Evolutionary conservation across 2,888 invertebrate species (phyloP).

Genomic region (Punctoribates punctum): DNA sequence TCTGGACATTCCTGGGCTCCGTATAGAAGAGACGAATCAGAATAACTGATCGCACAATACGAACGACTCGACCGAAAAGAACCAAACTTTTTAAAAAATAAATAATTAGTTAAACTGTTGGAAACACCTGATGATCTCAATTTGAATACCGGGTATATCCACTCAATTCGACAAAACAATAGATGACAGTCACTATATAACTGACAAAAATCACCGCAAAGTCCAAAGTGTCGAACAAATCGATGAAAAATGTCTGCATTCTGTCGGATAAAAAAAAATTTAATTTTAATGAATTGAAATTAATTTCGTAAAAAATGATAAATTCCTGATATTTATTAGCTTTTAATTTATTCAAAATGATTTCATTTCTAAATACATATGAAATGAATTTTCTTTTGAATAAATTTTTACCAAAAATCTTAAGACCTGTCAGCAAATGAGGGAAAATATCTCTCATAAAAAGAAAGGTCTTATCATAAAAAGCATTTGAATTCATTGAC

Average conservation of each 20-base stretch:
- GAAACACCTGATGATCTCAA: constrained; percentile 8
- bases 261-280: constrained; percentile 45
- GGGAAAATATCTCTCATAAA: not conserved
- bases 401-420: too few relatives aligned
- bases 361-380: too few relatives aligned
- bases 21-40: constrained; percentile 53
- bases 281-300: not conserved
- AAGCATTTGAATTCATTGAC: not conserved
- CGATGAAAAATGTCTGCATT: constrained; percentile 52
- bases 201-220: constrained; percentile 55
- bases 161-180: constrained; percentile 51
- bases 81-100: constrained; percentile 50
- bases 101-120: not conserved
- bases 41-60: constrained; percentile 53
- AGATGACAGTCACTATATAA: constrained; percentile 55
- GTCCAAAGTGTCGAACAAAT: constrained; percentile 55
- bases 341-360: too few relatives aligned
- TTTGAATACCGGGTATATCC: constrained; percentile 52
- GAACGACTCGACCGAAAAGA: constrained; percentile 52
- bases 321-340: too few relatives aligned
- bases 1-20: constrained; percentile 54
- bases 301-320: too few relatives aligned
- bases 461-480: not conserved
- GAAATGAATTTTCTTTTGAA: too few relatives aligned
- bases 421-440: not conserved